These are phyloP conservation scores for Drosophila equinoxialis DNA, from an alignment of 1,140 invertebrate species.

Conservation along the genomic window DNA sequence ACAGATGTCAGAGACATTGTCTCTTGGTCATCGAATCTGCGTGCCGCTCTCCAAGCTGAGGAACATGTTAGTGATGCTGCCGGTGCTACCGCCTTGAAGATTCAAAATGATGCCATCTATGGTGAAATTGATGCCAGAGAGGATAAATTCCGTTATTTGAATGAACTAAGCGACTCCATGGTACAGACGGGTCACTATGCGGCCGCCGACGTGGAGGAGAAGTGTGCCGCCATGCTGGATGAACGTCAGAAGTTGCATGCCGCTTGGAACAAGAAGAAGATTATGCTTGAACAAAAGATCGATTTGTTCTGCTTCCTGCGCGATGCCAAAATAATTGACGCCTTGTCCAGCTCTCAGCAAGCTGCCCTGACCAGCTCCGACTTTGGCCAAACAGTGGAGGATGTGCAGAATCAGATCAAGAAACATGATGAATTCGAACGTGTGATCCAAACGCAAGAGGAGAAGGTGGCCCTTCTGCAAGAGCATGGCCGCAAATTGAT, in stretches of 20 bases:
- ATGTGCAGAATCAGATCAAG: constrained; percentile 93
- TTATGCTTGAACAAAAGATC: constrained; percentile 96
- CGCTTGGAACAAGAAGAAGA: constrained; percentile 95
- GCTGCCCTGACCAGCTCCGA: constrained; percentile 87
- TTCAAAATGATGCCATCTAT: constrained; percentile 95
- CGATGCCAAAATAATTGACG: constrained; percentile 96
- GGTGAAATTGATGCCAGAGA: constrained; percentile 97
- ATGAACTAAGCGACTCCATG: constrained; percentile 92
- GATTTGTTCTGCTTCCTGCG: constrained; percentile 97
- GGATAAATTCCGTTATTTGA: constrained; percentile 91
- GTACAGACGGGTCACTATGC: constrained; percentile 94
- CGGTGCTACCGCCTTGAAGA: constrained; percentile 93
- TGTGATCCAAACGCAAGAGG: constrained; percentile 90
- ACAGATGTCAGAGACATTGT: constrained; percentile 93
- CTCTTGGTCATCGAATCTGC: constrained; percentile 93
- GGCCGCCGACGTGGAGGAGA: constrained; percentile 90
- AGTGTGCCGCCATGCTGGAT: constrained; percentile 89
- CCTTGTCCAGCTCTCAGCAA: constrained; percentile 94
- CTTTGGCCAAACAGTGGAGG: constrained; percentile 89
- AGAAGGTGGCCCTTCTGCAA: constrained; percentile 92
- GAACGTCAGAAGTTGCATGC: constrained; percentile 91
- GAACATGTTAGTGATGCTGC: constrained; percentile 93
- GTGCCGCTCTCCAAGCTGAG: constrained; percentile 91
- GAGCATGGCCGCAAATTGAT: constrained; percentile 95
- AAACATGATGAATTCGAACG: constrained; percentile 96